These are phyloP conservation scores for Temnothorax longispinosus DNA, from an alignment of 1,140 invertebrate species.

Conservation along the genomic window DNA sequence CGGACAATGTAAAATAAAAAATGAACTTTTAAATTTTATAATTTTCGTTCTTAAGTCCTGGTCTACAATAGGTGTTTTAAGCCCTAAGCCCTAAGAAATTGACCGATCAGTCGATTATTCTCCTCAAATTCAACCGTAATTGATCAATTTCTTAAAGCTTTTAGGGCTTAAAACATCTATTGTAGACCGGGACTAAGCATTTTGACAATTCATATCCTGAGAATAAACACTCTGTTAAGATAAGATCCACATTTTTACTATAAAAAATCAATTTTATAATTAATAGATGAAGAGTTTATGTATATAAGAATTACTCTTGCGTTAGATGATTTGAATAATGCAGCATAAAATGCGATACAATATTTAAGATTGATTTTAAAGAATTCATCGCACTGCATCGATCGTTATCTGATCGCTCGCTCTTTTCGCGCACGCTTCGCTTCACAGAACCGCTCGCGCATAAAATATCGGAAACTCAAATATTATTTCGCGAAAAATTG, in stretches of 20 bases:
- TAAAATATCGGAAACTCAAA: slow-evolving; percentile 46
- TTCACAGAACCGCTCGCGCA: slow-evolving; percentile 1
- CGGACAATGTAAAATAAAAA: background rate
- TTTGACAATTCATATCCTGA: background rate
- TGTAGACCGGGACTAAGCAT: background rate
- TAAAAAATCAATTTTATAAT: background rate
- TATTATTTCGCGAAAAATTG: slow-evolving; percentile 43
- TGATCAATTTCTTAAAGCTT: no score
- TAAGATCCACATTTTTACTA: background rate
- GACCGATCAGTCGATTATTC: no score
- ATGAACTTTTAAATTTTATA: background rate
- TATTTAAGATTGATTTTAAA: background rate
- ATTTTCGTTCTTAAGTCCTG: background rate
- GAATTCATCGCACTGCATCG: background rate
- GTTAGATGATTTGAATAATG: slow-evolving; percentile 25
- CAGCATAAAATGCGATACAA: background rate
- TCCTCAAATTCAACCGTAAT: no score
- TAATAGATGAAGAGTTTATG: background rate
- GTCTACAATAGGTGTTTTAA: no score
- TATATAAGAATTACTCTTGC: background rate
- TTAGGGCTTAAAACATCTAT: no score
- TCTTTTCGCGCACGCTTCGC: slow-evolving; percentile 19
- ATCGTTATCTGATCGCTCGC: slow-evolving; percentile 14
- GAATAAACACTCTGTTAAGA: background rate
- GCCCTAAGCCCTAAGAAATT: no score